Conservation (phyloP, 1,140 invertebrate genomes). For the Drosophila nigrodunni region DNA sequence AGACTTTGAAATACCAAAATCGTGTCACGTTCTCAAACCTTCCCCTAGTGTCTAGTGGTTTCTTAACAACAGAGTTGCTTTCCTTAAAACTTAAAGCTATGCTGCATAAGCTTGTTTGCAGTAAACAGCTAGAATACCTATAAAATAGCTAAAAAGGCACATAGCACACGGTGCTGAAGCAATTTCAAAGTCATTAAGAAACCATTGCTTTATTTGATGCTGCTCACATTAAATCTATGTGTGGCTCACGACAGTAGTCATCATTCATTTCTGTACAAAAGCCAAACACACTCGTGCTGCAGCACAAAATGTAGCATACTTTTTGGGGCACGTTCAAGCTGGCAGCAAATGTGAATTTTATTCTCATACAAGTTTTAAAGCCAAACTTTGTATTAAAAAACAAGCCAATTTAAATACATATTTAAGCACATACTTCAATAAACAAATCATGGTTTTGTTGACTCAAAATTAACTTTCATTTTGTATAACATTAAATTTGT, state of each 20-base stretch:
- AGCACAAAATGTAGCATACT: constrained; percentile 40
- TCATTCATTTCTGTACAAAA: constrained; percentile 47
- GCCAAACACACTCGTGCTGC: constrained; percentile 1
- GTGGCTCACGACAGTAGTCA: constrained; percentile 53
- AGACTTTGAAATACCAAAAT: constrained; percentile 8
- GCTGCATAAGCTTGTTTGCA: too few species aligned
- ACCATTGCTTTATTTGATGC: constrained; percentile 47
- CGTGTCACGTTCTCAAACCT: constrained; percentile 43
- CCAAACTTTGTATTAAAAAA: neutral
- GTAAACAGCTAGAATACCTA: too few species aligned
- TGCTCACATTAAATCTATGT: constrained; percentile 40
- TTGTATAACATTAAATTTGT: neutral
- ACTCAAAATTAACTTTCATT: too few species aligned
- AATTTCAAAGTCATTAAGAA: constrained; percentile 76
- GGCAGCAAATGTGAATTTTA: constrained; percentile 51
- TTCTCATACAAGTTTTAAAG: neutral
- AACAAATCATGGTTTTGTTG: too few species aligned
- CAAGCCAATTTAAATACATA: constrained; percentile 24
- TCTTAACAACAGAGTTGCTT: neutral
- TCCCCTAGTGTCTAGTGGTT: constrained; percentile 10
- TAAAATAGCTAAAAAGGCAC: constrained; percentile 7
- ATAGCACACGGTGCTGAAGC: constrained; percentile 9
- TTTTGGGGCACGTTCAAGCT: constrained; percentile 52
- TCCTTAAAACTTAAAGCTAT: too few species aligned
- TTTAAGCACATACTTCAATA: too few species aligned